These are phyloP conservation scores for human DNA, from an alignment of 2,113 vertebrate genomes.

Conservation along the genomic window GRCh38 chrX:148709001-148709500, in stretches of 20 bases:
- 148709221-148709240: too few species aligned
- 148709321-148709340: background rate
- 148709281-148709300: background rate
- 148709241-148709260: background rate
- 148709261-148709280: background rate
- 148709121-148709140: too few species aligned
- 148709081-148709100: too few species aligned
- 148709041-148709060: too few species aligned
- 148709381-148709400: background rate
- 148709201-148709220: too few species aligned
- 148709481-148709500: background rate
- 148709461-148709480: background rate
- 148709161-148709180: too few species aligned
- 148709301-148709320: slow-evolving; percentile 7
- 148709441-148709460: background rate
- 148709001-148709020: too few species aligned
- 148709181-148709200: too few species aligned
- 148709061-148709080: too few species aligned
- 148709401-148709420: background rate
- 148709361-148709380: background rate
- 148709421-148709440: background rate
- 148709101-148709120: too few species aligned
- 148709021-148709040: too few species aligned
- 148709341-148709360: background rate
- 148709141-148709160: too few species aligned